These are phyloP conservation scores for Diabrotica undecimpunctata DNA, from an alignment of 1,140 invertebrate genomes.

Conservation along the genomic window DNA sequence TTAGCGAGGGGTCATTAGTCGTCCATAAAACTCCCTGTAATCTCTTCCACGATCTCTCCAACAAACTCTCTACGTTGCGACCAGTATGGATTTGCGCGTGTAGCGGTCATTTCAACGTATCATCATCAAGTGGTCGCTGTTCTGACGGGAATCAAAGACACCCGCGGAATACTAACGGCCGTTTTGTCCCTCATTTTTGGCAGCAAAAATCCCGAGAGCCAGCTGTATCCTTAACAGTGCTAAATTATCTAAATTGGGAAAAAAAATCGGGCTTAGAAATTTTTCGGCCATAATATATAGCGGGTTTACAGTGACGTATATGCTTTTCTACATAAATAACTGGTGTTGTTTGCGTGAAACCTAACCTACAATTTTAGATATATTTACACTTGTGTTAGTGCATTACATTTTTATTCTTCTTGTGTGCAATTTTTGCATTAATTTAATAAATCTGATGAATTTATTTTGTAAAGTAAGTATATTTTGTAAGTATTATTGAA, in stretches of 20 bases:
- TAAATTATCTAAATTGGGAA: constrained; percentile 13
- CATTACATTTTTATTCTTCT: too few species aligned
- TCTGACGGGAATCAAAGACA: constrained; percentile 25
- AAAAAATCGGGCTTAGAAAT: too few species aligned
- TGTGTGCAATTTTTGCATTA: too few species aligned
- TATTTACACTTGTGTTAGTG: too few species aligned
- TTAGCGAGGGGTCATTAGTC: background rate
- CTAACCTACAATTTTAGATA: too few species aligned
- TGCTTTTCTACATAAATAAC: too few species aligned
- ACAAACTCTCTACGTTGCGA: constrained; percentile 28
- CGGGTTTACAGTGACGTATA: too few species aligned
- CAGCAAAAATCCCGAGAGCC: background rate
- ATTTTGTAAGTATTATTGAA: too few species aligned
- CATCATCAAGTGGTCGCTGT: constrained; percentile 41
- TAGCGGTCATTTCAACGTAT: constrained; percentile 39
- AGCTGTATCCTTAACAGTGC: background rate
- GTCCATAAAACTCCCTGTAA: background rate
- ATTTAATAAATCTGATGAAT: too few species aligned
- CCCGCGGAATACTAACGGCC: constrained; percentile 36
- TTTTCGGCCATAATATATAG: too few species aligned
- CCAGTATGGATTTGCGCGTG: constrained; percentile 34
- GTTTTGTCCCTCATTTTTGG: constrained; percentile 5
- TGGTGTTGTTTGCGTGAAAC: too few species aligned
- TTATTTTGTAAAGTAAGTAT: too few species aligned
- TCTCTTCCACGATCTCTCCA: background rate